These are phyloP conservation scores for Adelognathus sp. DNA, from an alignment of 2,888 invertebrate species.

Conservation along the genomic window DNA sequence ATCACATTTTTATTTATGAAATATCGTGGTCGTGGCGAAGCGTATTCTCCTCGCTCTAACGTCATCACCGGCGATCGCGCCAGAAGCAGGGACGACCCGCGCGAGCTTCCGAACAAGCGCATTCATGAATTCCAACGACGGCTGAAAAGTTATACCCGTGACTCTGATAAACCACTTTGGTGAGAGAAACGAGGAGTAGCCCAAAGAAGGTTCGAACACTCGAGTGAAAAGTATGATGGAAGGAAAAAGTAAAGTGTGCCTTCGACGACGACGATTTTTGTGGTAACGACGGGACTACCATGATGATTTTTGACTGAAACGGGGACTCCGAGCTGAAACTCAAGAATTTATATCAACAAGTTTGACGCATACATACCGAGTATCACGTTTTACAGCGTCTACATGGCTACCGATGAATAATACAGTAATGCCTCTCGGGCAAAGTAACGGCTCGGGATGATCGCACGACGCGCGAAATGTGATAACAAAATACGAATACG, in stretches of 20 bases:
- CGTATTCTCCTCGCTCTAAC: background rate
- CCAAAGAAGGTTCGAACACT: slow-evolving; percentile 10
- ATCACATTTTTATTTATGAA: slow-evolving; percentile 29
- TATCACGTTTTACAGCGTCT: slow-evolving; percentile 16
- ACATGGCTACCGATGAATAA: slow-evolving; percentile 40
- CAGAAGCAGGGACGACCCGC: background rate
- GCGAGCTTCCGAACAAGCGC: slow-evolving; percentile 8
- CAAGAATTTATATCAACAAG: slow-evolving; percentile 5
- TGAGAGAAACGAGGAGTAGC: background rate
- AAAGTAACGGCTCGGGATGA: slow-evolving; percentile 26
- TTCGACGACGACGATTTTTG: background rate
- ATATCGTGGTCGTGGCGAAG: background rate
- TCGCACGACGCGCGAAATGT: slow-evolving; percentile 44
- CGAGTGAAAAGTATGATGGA: background rate
- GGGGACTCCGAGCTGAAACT: background rate
- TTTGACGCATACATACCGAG: slow-evolving; percentile 40
- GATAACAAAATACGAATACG: slow-evolving; percentile 51
- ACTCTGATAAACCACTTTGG: background rate
- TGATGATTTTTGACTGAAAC: too few species aligned
- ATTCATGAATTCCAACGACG: slow-evolving; percentile 13
- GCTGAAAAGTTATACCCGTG: slow-evolving; percentile 6
- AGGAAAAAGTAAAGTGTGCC: slow-evolving; percentile 17
- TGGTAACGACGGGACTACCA: slow-evolving; percentile 1
- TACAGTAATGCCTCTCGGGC: slow-evolving; percentile 25
- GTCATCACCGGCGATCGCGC: background rate